Base-by-base conservation (phyloP, 2,113 vertebrate genomes). In the Cervus canadensis region DNA sequence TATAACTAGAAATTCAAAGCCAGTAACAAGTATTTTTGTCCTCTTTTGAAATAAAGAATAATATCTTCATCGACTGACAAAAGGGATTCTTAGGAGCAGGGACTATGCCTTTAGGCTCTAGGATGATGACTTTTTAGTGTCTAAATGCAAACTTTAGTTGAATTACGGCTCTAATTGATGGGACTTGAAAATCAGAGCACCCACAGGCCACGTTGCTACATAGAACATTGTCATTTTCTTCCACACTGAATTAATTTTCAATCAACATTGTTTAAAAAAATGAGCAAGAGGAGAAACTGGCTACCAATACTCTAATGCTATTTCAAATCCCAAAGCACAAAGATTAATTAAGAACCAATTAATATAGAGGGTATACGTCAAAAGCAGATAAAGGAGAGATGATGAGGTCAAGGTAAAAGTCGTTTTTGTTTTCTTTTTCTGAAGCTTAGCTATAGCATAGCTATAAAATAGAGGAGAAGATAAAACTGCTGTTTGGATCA, bases 101-200 rank as follows among this genome's bases (percentile, higher is more conserved):
- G 96, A 90, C 59, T 93, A 59, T 98, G 97, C 98, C 98, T 98
- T 96, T 85, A 76, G 98, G 98, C 98, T 95, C 71, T 43, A 96
- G 83, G 79, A 97, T 13, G 62, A 87, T 98, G 96, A 43, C 94
- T 98, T 98, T 98, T 87, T 97, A 98, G 98, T 97, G 95, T 98
- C 97, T 98, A 87, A 87, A 95, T 83, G 78, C 87, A 98, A 98
- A 98, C 97, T 98, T 98, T 87, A 71, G 92, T 98, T 98, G 98
- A 98, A 98, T 98, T 97, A 98, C 17, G 62, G 98, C 98, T 98
- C 97, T 98, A 98, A 98, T 98, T 98, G 98, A 96, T 98, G 98
- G 97, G 89, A 97, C 97, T 98, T 99, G 98, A 98, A 98, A 98
- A 98, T 98, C 98, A 98, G 94, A 97, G 95, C 94, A 97, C 97